Conservation (phyloP, 2,797 vertebrate genomes). For the Glyptemys insculpta region DNA sequence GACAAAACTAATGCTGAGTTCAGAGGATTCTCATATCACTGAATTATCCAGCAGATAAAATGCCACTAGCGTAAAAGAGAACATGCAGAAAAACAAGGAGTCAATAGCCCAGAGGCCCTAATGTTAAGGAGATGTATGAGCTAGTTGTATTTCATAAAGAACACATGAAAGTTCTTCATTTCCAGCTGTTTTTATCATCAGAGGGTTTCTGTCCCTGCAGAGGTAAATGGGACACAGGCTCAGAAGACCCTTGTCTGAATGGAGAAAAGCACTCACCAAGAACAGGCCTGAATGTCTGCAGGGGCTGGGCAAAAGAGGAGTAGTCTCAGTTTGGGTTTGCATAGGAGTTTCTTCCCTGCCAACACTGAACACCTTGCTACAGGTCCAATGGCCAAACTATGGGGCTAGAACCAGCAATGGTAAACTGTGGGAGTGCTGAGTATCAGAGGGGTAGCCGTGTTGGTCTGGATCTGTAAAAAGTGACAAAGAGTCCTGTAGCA, state of each 20-base stretch:
- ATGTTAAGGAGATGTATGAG: background rate
- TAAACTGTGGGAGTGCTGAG: accelerated
- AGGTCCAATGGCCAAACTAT: background rate
- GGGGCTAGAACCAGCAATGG: background rate
- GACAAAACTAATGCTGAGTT: slow-evolving; percentile 30
- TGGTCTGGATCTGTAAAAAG: no score
- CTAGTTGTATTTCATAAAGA: background rate
- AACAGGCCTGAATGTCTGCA: background rate
- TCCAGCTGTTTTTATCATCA: background rate
- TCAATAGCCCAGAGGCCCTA: background rate
- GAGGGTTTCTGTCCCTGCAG: background rate
- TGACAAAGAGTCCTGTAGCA: no score
- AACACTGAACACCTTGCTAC: background rate
- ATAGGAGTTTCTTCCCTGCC: background rate
- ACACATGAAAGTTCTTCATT: background rate
- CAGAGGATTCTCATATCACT: background rate
- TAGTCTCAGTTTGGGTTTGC: accelerated
- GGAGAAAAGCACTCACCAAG: background rate
- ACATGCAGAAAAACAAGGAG: background rate
- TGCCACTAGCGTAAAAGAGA: background rate
- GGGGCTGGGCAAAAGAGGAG: background rate
- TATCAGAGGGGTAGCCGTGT: no score
- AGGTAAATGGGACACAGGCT: background rate
- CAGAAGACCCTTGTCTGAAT: background rate
- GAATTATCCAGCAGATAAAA: slow-evolving; percentile 46